These are phyloP conservation scores for Alfaro cultratus DNA, from an alignment of 2,797 vertebrate genomes.

Conservation along the genomic window DNA sequence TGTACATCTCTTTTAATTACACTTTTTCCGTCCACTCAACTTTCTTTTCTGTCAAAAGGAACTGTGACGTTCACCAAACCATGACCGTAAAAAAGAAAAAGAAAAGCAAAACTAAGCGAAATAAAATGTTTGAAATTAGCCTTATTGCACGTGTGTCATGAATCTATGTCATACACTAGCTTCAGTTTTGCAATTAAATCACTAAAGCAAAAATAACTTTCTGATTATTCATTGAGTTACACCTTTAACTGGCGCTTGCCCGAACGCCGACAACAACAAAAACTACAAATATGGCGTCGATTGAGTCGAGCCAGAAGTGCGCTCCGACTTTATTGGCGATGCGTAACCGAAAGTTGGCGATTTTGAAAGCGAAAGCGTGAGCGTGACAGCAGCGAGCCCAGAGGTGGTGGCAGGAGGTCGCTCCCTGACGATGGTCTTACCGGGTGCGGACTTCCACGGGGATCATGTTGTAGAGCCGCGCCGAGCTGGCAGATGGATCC, in stretches of 20 bases:
- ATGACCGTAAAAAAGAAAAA: not conserved
- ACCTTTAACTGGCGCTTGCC: not conserved
- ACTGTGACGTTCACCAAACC: not conserved
- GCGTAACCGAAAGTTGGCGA: not conserved
- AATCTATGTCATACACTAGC: not conserved
- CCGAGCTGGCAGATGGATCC: conserved; percentile 51
- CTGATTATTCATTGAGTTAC: not conserved
- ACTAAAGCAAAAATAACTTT: not conserved
- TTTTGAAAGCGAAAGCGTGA: conserved; percentile 51
- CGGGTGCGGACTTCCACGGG: rapidly evolving
- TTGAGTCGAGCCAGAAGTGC: not conserved
- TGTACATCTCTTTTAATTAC: not conserved
- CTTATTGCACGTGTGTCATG: not conserved
- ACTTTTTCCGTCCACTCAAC: not conserved
- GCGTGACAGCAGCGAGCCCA: rapidly evolving
- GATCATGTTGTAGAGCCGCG: not conserved
- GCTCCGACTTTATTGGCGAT: not conserved
- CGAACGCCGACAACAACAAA: not conserved
- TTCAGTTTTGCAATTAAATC: not conserved
- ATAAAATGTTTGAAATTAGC: not conserved
- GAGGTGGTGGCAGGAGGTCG: rapidly evolving
- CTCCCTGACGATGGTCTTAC: conserved; percentile 15
- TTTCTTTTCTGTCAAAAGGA: not conserved
- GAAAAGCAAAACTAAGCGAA: not conserved
- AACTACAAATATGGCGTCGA: not conserved